Evolutionary conservation across 2,797 vertebrate genomes (phyloP), one percentile per base, ranked within the genome.

Genomic region (Cetoscarus ocellatus): DNA sequence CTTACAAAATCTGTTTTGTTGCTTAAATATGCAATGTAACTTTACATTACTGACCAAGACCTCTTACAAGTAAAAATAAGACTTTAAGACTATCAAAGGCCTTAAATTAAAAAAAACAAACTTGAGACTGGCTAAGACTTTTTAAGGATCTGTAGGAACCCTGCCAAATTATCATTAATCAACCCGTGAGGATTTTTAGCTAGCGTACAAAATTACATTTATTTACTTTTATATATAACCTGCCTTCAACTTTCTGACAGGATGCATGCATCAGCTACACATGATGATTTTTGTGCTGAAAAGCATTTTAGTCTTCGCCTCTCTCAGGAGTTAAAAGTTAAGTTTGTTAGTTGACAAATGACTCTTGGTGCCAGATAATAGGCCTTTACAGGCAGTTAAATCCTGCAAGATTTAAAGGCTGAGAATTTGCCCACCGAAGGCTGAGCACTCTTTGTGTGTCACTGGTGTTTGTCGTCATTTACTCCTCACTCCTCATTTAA

Each of bases 391-490:
- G 53, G 61, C 79, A 61, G 63, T 82, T 68, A 76, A 85, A 86
- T 87, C 67, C 77, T 51, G 72, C 50, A 74, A 82, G 83, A 90
- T 92, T 91, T 91, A 91, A 87, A 81, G 43, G 74, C 81, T 89
- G 86, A 86, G 71, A 89, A 86, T 74, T 63, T 78, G 80, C 80
- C 82, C 87, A 76, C 77, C 54, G 56, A 86, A 80, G 59, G 61
- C 77, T 75, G 70, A 79, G 55, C 34, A 11, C 73, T 77, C 70
- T 79, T 70, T 75, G 84, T 77, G 72, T 86, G 80, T 84, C 73
- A 72, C 61, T 86, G 86, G 77, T 84, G 80, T 89, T 85, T 73
- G 79, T 86, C 77, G 35, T 70, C 81, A 74, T 83, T 80, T 69
- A 68, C 48, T 83, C 73, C 66, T 72, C 45, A 10, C 82, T 83